Conservation (phyloP, 2,113 vertebrate species). For the Empidonax traillii region DNA sequence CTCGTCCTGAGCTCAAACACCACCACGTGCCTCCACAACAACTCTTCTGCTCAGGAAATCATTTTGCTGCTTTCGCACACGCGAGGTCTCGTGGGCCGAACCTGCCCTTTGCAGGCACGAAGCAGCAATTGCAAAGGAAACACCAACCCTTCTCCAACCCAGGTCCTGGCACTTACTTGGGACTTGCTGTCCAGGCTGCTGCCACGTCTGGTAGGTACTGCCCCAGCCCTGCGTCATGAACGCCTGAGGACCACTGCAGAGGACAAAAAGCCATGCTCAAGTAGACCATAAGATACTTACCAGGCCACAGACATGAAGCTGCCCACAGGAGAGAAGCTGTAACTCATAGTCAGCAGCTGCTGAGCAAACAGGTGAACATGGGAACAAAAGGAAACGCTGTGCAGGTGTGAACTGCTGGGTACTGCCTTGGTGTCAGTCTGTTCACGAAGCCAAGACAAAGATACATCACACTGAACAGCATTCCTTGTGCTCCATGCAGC, state of each 20-base stretch:
- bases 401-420: background rate
- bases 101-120: background rate
- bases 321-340: background rate
- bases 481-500: background rate
- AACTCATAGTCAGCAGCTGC: background rate
- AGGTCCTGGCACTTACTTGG: slow-evolving; percentile 79
- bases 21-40: background rate
- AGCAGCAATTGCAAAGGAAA: background rate
- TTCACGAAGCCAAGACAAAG: background rate
- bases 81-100: background rate
- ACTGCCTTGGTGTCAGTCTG: background rate
- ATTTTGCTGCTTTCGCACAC: background rate
- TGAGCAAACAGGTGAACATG: background rate
- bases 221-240: slow-evolving; percentile 97
- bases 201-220: slow-evolving; percentile 95
- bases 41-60: background rate
- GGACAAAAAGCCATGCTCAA: slow-evolving; percentile 32
- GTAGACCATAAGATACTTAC: background rate
- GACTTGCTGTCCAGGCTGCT: slow-evolving; percentile 92
- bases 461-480: background rate
- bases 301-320: background rate
- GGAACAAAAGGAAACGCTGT: background rate
- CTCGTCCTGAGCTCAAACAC: background rate
- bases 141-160: background rate
- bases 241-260: slow-evolving; percentile 87